Evolutionary conservation across 2,113 vertebrate genomes (phyloP), one percentile per base, ranked within the genome.

Genomic region (Microcebus griseorufus): DNA sequence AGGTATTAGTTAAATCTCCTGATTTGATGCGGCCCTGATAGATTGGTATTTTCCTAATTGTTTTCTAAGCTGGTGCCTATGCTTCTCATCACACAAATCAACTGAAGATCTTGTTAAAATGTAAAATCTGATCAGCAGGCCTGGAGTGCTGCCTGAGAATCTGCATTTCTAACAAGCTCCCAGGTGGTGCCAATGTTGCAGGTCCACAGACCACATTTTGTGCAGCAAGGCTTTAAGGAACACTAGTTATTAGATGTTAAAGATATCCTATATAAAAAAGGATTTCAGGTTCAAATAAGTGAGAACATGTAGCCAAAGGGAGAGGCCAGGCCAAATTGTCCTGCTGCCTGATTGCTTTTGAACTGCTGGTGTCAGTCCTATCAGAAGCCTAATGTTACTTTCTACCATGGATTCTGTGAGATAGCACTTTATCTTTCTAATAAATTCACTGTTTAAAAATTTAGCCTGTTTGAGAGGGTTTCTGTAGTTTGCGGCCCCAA

Each of bases 81-180:
- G n/a, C 25, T 65, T 86, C 81, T 89, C 25, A 62, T 20, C 65
- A 93, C 42, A 25, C 4, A 48, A 22, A 42, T 92, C 75, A 94
- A 45, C 18, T 53, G 65, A 48, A 64, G 25, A 90, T 64, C 83
- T 92, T 93, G 78, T 84, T 76, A 94, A 79, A 85, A n/a, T 60
- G 29, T 53, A 69, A 91, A 70, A 76, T 92, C 58, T 6, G 42
- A 81, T 84, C 60, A 86, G 27, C 42, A 89, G 90, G 82, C n/a
- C 39, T 37, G 22, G 25, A 23, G n/a, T 67, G 48, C 72, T 84
- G 29, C 58, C 55, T 45, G 80, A 90, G 73, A 55, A 29, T 73
- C 32, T 89, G 75, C 55, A 88, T 95, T 95, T 62, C 39, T 90
- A 92, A 78, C 8, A 58, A 82, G 20, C 80, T 90, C 78, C 42